Evolutionary conservation across 2,888 invertebrate genomes (phyloP), one percentile per base, ranked within the genome.

Genomic region (Rhorus exstirpatorius): DNA sequence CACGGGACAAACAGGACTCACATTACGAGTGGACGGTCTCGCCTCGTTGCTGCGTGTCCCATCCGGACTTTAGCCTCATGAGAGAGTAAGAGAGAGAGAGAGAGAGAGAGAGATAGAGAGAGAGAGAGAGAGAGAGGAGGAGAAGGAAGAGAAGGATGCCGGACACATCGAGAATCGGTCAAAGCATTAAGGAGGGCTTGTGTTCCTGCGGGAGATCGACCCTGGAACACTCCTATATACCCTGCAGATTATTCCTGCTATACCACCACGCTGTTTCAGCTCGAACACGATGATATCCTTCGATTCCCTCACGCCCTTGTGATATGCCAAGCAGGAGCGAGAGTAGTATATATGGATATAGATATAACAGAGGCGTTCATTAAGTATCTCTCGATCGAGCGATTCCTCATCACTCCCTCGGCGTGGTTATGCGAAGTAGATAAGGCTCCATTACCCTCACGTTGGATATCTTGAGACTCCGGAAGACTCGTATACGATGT

Each of bases 1-100:
- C 86, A 88, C 89, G 87, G 88, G 84, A 88, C 90, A 90, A 91
- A 90, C 90, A 90, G 88, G 87, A 84, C 86, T 86, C 83, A 87
- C 88, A 88, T 90, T 88, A 86, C 88, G 85, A 84, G 84, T 82
- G 83, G 77, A 82, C 85, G 81, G 82, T 74, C 80, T 77, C 75
- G 76, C 79, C 80, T 81, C 80, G 81, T 67, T 79, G 80, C 63
- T 60, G 68, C 65, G 51, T 82, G 53, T 46, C 75, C 63, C 68
- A 41, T 44, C 53, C 51, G 65, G 67, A 72, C 74, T 55, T 71
- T 71, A 82, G 71, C 53, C 75, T 67, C 75, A 67, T 60, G 60
- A 67, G 72, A 67, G 61, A 14, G 61, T 14, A 24, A 26, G 44
- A 51, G 70, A n/a, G 21, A 72, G 49, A 49, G 24, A 24, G 19